Evolutionary conservation across 2,797 vertebrate genomes (phyloP).

Genomic region (Coracias cyanogaster): DNA sequence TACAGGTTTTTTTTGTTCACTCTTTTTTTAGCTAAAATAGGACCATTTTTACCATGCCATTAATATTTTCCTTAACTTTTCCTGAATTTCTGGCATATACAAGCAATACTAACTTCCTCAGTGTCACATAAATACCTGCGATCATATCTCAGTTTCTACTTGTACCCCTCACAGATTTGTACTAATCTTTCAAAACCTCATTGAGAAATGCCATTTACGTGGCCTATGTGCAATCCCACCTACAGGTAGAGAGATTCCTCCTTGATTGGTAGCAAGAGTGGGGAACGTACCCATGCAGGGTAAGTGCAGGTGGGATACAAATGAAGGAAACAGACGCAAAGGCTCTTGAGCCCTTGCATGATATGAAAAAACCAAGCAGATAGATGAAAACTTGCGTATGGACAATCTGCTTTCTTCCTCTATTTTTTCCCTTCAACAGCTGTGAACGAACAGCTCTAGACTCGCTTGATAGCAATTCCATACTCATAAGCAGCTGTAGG

Average conservation of each 20-base stretch:
- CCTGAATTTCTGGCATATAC: neutral
- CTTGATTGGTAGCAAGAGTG: accelerated
- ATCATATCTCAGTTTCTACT: neutral
- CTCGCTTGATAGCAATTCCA: neutral
- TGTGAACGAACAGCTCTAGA: neutral
- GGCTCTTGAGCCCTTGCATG: neutral
- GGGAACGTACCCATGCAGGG: too few relatives aligned
- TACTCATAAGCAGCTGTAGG: neutral
- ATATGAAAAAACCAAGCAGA: neutral
- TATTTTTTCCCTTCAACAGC: neutral
- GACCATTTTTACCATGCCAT: neutral
- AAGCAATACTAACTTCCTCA: neutral
- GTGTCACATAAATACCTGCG: neutral
- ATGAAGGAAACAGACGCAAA: neutral
- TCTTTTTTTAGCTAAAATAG: neutral
- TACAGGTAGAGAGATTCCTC: neutral
- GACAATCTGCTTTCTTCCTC: neutral
- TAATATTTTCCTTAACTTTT: neutral
- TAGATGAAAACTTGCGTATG: neutral
- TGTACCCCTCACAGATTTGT: neutral
- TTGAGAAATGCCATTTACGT: neutral
- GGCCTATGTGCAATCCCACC: neutral
- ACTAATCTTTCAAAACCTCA: neutral
- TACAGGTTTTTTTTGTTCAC: neutral
- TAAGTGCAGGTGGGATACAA: neutral